Evolutionary conservation across 2,888 invertebrate genomes (phyloP).

Genomic region (Adineta ricciae): DNA sequence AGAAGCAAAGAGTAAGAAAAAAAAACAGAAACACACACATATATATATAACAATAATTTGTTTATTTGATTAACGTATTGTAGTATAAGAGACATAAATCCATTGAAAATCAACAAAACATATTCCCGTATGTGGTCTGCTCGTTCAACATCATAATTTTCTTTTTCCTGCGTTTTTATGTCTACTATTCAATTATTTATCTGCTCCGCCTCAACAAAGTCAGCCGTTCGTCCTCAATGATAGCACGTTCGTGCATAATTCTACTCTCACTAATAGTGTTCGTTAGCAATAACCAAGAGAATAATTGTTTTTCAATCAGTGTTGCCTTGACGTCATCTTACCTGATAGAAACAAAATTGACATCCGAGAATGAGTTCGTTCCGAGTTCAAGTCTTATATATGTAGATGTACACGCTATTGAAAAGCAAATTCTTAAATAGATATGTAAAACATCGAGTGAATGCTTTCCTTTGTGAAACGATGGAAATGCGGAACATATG

Average conservation of each 20-base stretch:
- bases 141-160: neutral
- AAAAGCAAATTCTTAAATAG: neutral
- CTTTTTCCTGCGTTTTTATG: neutral
- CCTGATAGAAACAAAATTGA: neutral
- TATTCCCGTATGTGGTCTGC: neutral
- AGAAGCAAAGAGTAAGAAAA: neutral
- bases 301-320: neutral
- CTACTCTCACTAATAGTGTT: neutral
- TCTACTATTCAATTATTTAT: neutral
- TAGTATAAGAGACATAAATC: neutral
- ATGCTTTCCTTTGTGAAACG: neutral
- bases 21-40: no score
- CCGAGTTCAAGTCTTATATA: no score
- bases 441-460: neutral
- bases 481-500: neutral
- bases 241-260: neutral
- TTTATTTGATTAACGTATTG: neutral
- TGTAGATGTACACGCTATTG: no score
- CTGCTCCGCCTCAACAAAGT: neutral
- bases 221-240: neutral
- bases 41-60: neutral
- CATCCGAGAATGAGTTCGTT: no score
- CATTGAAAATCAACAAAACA: neutral
- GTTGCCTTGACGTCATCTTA: neutral
- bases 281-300: neutral